Conservation (phyloP, 2,113 vertebrate species). For the Rhinogobius similis region DNA sequence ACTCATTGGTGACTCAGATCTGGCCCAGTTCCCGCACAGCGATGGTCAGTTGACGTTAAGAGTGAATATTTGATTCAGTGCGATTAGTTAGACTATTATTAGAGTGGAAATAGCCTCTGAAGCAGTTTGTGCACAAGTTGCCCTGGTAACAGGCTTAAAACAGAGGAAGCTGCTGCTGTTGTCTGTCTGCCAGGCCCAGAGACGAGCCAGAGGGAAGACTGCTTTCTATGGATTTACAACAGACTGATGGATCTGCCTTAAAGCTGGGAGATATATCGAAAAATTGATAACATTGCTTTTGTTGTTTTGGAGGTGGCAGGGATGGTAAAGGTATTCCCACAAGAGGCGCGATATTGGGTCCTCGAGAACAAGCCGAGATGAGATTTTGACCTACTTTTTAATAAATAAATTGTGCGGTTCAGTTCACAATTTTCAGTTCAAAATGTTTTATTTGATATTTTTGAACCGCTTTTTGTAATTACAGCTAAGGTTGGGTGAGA, state of each 20-base stretch:
- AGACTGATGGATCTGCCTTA: background rate
- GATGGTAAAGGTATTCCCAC: too few species aligned
- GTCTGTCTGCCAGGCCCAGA: slow-evolving; percentile 41
- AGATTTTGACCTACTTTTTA: too few species aligned
- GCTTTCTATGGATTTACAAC: background rate
- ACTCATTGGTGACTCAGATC: slow-evolving; percentile 36
- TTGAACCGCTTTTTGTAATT: too few species aligned
- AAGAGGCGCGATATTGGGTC: too few species aligned
- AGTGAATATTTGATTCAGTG: slow-evolving; percentile 76
- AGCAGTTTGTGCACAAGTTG: slow-evolving; percentile 87
- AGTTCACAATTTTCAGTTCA: too few species aligned
- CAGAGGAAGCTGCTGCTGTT: slow-evolving; percentile 49
- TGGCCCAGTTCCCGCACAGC: slow-evolving; percentile 48
- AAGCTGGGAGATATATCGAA: background rate
- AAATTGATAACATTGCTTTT: too few species aligned
- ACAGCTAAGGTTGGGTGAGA: too few species aligned
- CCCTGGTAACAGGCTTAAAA: slow-evolving; percentile 90
- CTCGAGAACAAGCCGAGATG: too few species aligned
- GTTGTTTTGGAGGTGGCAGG: too few species aligned
- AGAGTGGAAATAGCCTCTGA: slow-evolving; percentile 83
- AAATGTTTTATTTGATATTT: too few species aligned
- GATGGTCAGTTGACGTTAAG: slow-evolving; percentile 15
- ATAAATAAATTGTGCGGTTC: too few species aligned
- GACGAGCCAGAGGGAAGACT: slow-evolving; percentile 18
- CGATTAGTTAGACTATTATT: slow-evolving; percentile 86